Base-by-base conservation (phyloP, 2,113 vertebrate genomes). In the Poeciliopsis retropinna region DNA sequence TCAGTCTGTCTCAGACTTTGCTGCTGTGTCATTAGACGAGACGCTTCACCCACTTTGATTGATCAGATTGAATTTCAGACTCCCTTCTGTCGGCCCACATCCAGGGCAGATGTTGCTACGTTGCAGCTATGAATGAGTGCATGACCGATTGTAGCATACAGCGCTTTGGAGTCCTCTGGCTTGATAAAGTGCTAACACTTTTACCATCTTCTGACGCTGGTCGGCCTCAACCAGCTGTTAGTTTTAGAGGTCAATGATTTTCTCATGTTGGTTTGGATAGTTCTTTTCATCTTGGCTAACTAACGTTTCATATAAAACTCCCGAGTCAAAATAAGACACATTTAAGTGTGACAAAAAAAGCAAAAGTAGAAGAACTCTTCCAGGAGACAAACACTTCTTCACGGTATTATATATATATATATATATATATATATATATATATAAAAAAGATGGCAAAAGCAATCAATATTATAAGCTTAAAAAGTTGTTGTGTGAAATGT, bases 401-500 rank as follows among this genome's bases (percentile, higher is more conserved):
- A n/a, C 9, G 1, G 51, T n/a, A 54, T 57, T 29, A 25, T 60
- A 70, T 70, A 39, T 60, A 70, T 6, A 90, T 34, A 34, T 32
- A 32, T 32, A 32, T 32, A 32, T 32, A 32, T 32, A 32, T 34
- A 34, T 34, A 34, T 34, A 34, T 34, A 34, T 34, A 34, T 34
- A 34, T 34, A 34, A 95, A 13, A 14, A 89, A 90, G 90, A 95
- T 94, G 94, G 91, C 90, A 80, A 94, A 94, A 95, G 91, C 92
- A 94, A 90, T 85, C 80, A 85, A 91, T 91, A 93, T 76, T 85
- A 72, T 92, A 92, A 93, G 94, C 93, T 95, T 96, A 94, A 95
- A 95, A 95, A 85, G 91, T 93, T 94, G 87, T 95, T 92, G 96
- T 97, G 96, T 98, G 96, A 95, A 95, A 88, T 82, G 69, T 83